phyloP scores from a whole-genome alignment of 1,140 invertebrate genomes.

The Muscidifurax raptorellus region DNA sequence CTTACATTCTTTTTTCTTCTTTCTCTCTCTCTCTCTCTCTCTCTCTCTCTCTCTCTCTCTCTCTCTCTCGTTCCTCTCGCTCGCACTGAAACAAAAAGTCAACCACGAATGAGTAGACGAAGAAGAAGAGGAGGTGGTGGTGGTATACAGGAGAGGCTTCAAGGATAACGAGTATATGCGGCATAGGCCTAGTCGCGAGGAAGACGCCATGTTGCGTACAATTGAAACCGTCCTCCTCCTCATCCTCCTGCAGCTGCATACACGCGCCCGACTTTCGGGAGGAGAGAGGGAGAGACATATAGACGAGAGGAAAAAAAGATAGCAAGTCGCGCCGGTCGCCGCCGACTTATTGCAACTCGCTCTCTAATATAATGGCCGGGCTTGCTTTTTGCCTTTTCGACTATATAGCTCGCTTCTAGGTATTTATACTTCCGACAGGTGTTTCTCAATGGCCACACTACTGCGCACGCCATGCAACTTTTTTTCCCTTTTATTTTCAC shows the following conservation, averaged over 20 bases:
- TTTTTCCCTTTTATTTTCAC: neutral
- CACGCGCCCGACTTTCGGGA: conserved; percentile 22
- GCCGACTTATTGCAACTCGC: conserved; percentile 16
- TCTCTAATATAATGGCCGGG: conserved; percentile 39
- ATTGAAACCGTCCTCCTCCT: conserved; percentile 68
- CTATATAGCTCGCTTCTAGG: conserved; percentile 11
- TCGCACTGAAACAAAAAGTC: neutral
- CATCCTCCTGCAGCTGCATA: conserved; percentile 61
- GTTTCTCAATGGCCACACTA: conserved; percentile 29
- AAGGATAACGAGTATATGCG: conserved; percentile 75
- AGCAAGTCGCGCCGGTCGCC: neutral
- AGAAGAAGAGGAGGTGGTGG: conserved; percentile 60
- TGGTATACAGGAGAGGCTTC: conserved; percentile 64
- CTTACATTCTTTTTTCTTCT: neutral
- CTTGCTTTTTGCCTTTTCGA: conserved; percentile 24
- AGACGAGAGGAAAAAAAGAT: neutral
- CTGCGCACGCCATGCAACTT: neutral
- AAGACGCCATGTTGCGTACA: conserved; percentile 71
- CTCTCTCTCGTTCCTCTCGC: conserved; percentile 19
- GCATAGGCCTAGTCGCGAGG: conserved; percentile 40
- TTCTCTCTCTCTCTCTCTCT: conserved; percentile 41
- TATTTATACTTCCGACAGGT: conserved; percentile 53
- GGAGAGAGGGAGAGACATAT: conserved; percentile 18
- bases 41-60: conserved; percentile 25
- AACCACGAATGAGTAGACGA: neutral